A percentile compares a stretch with the other conserved stretches of the same genome.
phyloP scores from a whole-genome alignment of 2,888 invertebrate genomes.

The Drosophila kambysellisi region DNA sequence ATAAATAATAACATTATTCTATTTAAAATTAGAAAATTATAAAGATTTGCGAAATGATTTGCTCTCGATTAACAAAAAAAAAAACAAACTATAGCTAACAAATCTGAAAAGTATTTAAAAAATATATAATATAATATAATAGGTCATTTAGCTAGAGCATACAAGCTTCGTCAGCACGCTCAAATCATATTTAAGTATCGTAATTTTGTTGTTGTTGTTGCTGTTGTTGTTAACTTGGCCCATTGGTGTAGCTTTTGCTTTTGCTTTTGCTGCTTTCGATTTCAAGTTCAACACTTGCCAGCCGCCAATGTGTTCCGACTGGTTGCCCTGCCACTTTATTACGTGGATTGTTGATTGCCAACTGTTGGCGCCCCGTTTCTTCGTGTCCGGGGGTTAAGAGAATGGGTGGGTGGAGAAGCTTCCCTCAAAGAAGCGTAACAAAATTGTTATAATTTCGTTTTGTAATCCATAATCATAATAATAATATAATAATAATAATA shows the following conservation, averaged over 20 bases:
- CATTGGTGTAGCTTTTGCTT: slow-evolving; percentile 46
- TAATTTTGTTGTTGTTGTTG: slow-evolving; percentile 36
- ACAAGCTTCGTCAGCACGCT: slow-evolving; percentile 23
- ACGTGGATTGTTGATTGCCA: slow-evolving; percentile 58
- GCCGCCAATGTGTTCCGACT: slow-evolving; percentile 70
- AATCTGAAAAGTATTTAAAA: neutral
- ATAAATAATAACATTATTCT: neutral
- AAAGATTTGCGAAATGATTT: neutral
- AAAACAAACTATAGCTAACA: neutral
- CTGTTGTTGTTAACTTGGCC: slow-evolving; percentile 39
- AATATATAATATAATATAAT: neutral
- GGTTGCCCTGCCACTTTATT: slow-evolving; percentile 78
- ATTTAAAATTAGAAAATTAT: neutral
- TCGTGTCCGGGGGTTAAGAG: neutral
- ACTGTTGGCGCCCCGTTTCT: slow-evolving; percentile 33
- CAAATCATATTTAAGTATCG: slow-evolving; percentile 51
- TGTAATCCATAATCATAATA: slow-evolving; percentile 70
- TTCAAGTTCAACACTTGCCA: slow-evolving; percentile 81
- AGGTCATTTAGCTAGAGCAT: slow-evolving; percentile 23
- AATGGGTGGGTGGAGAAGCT: slow-evolving; percentile 28
- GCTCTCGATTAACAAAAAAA: neutral
- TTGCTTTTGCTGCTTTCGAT: slow-evolving; percentile 65
- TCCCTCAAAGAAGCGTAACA: slow-evolving; percentile 82
- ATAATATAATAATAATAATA: slow-evolving; percentile 60
- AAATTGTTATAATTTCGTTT: slow-evolving; percentile 77